These are phyloP conservation scores for Pempheris klunzingeri DNA, from an alignment of 2,797 vertebrate genomes.

Conservation along the genomic window DNA sequence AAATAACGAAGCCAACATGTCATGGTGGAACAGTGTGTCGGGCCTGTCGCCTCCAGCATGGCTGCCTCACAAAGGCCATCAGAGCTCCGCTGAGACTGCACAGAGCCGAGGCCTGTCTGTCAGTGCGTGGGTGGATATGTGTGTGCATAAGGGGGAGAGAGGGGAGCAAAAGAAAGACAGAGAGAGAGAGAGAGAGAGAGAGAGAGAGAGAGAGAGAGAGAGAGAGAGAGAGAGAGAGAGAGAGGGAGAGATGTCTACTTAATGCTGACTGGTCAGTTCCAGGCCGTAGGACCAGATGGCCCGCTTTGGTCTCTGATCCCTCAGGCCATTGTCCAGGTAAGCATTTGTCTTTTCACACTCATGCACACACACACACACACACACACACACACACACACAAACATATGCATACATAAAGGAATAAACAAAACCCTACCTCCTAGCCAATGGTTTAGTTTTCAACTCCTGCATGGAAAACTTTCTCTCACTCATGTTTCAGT, in stretches of 20 bases:
- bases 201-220: slow-evolving; percentile 22
- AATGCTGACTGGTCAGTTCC: slow-evolving; percentile 77
- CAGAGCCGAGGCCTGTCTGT: slow-evolving; percentile 63
- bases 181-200: slow-evolving; percentile 20
- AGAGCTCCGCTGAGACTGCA: slow-evolving; percentile 60
- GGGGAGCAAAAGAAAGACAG: neutral
- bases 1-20: slow-evolving; percentile 75
- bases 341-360: slow-evolving; percentile 30
- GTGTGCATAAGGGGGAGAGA: slow-evolving; percentile 28
- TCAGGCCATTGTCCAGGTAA: slow-evolving; percentile 64
- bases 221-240: slow-evolving; percentile 1
- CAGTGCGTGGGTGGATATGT: slow-evolving; percentile 62
- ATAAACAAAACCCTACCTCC: neutral
- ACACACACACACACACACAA: neutral
- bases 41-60: slow-evolving; percentile 73
- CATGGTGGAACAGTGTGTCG: slow-evolving; percentile 54
- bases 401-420: slow-evolving; percentile 7
- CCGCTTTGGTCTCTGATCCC: slow-evolving; percentile 69
- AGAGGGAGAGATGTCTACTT: slow-evolving; percentile 38
- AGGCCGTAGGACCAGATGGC: slow-evolving; percentile 74
- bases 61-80: slow-evolving; percentile 75
- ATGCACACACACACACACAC: neutral
- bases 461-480: slow-evolving; percentile 10
- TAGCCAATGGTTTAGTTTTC: slow-evolving; percentile 7
- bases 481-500: neutral